Evolutionary conservation across 2,888 invertebrate species (phyloP).

Genomic region (Drosophila merina): DNA sequence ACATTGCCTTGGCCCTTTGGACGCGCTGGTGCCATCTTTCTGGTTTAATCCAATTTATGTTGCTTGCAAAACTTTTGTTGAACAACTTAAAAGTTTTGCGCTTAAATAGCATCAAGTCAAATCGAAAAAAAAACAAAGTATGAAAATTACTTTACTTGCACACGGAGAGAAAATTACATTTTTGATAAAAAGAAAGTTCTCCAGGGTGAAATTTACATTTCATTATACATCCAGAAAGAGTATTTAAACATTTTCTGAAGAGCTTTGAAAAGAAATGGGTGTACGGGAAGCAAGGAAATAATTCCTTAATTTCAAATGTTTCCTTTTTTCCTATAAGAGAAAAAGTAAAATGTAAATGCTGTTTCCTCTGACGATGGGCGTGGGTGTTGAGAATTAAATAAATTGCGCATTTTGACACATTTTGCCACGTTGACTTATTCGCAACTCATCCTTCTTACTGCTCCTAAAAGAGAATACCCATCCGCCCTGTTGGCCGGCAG

Average conservation of each 20-base stretch:
- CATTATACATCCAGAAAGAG: not conserved
- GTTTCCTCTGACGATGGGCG: not conserved
- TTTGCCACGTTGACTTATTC: conserved; percentile 80
- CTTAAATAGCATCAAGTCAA: conserved; percentile 74
- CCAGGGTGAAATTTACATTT: not conserved
- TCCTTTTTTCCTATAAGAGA: conserved; percentile 1
- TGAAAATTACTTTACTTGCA: conserved; percentile 69
- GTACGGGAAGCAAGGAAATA: not conserved
- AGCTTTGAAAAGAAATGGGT: not conserved
- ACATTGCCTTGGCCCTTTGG: conserved; percentile 59
- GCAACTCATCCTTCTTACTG: not conserved
- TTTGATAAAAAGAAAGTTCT: not conserved
- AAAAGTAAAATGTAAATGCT: conserved; percentile 13
- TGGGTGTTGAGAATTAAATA: conserved; percentile 80
- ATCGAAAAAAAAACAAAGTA: conserved; percentile 61
- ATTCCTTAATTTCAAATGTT: not conserved
- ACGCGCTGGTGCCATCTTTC: conserved; percentile 75
- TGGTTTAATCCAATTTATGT: conserved; percentile 79
- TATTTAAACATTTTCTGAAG: not conserved
- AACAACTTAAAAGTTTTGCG: conserved; percentile 76
- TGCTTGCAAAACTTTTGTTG: conserved; percentile 65
- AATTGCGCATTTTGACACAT: conserved; percentile 82
- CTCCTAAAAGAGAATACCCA: not conserved
- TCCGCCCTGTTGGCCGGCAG: conserved; percentile 47
- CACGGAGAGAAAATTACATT: conserved; percentile 15